These are phyloP conservation scores for Cylloceria caligata DNA, from an alignment of 2,888 invertebrate species.

Conservation along the genomic window DNA sequence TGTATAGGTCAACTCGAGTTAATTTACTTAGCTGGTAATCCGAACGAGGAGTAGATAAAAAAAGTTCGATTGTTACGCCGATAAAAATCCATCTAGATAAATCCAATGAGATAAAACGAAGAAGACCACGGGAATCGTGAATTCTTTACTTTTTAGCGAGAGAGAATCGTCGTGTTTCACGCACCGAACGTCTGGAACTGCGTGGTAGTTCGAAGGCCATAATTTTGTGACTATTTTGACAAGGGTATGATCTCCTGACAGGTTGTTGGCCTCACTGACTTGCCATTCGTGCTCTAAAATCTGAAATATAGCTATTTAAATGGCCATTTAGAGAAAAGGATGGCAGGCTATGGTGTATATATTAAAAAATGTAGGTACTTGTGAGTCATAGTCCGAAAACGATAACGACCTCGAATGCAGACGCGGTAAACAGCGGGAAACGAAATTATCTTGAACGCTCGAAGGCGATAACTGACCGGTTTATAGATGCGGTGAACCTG, in stretches of 20 bases:
- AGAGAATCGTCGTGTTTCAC: conserved; percentile 25
- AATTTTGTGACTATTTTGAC: conserved; percentile 84
- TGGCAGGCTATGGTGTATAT: conserved; percentile 16
- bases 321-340: conserved; percentile 74
- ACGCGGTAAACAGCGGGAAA: conserved; percentile 14
- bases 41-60: too few species aligned
- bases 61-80: background rate
- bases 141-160: conserved; percentile 65
- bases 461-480: conserved; percentile 26
- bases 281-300: conserved; percentile 70
- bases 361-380: conserved; percentile 36
- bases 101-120: too few species aligned
- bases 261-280: conserved; percentile 79
- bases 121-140: conserved; percentile 74
- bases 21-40: too few species aligned
- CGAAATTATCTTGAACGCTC: background rate
- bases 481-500: conserved; percentile 4
- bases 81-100: background rate
- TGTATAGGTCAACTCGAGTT: background rate
- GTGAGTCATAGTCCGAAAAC: conserved; percentile 17
- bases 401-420: conserved; percentile 21
- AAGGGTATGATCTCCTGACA: conserved; percentile 83
- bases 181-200: conserved; percentile 17
- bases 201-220: conserved; percentile 78
- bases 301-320: conserved; percentile 81